phyloP scores from a whole-genome alignment of 2,797 vertebrate species.

The Coilia nasus region DNA sequence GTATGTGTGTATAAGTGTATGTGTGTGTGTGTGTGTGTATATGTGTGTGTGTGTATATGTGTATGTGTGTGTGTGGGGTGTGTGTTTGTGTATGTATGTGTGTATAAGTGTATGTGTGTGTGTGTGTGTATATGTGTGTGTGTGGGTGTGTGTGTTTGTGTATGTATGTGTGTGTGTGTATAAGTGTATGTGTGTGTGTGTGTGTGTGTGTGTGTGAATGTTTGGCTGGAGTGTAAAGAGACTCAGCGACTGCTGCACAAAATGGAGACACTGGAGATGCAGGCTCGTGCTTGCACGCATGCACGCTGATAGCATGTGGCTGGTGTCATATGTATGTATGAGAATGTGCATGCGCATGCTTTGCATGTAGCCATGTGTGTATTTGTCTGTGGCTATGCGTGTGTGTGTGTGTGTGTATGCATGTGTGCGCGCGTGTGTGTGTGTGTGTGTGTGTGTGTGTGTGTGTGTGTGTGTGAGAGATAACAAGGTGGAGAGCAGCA shows the following conservation, averaged over 20 bases:
- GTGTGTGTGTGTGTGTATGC: not conserved
- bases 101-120: too few species aligned
- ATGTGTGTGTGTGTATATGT: too few species aligned
- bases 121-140: too few species aligned
- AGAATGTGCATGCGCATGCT: not conserved
- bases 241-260: not conserved
- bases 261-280: not conserved
- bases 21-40: too few species aligned
- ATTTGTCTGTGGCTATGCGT: too few species aligned
- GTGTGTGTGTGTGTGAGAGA: not conserved
- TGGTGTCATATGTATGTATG: not conserved
- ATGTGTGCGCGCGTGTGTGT: not conserved
- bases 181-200: too few species aligned
- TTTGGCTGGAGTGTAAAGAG: not conserved
- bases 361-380: not conserved
- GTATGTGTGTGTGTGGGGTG: too few species aligned
- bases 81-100: too few species aligned
- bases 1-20: too few species aligned
- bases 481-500: conserved; percentile 22
- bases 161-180: too few species aligned
- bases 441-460: not conserved
- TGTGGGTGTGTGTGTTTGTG: too few species aligned
- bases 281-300: not conserved
- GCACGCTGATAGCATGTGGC: not conserved
- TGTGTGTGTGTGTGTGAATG: not conserved